Base-by-base conservation (phyloP, 2,797 vertebrate genomes). In the Xenops minutus region DNA sequence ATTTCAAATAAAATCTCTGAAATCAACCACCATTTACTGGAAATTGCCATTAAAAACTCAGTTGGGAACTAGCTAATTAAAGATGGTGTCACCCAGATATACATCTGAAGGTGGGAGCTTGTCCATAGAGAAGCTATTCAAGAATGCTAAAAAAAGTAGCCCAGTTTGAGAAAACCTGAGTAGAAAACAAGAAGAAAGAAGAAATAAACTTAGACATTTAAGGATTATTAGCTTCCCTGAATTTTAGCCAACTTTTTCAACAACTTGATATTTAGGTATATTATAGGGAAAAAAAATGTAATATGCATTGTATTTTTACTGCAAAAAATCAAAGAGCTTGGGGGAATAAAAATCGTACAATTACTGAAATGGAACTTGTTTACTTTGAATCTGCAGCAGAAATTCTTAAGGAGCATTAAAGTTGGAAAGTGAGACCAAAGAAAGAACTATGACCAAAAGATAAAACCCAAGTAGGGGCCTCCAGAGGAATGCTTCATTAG, bases 401-500 rank as follows among this genome's bases (percentile, higher is more conserved):
- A 83, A 91, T 88, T 88, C 85, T 93, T 75, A 32, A 68, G 61
- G 69, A 77, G 69, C 76, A 81, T 51, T 83, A 78, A 71, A 91
- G 59, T 84, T 89, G 71, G 79, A 78, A 78, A 39, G 16, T 49
- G n/a, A 93, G 66, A 78, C 58, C 73, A 34, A 58, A 79, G 74
- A 79, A 81, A 54, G 80, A 56, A 16, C 78, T 41, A 43, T 2
- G 62, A 88, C 85, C 80, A 64, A 79, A 91, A 73, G 82, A 91
- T 91, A 94, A 95, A 96, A 93, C 23, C 76, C 91, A 69, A 93
- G 85, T 14, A 81, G 29, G 62, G 82, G 85, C 91, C 95, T 93
- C 95, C 44, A 72, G 85, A 92, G 92, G 79, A 97, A 96, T 78
- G 82, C 88, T 92, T 79, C 86, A 66, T 77, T 78, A 95, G 64